A percentile compares a stretch with the other conserved stretches of the same genome.
Conservation (phyloP, 2,113 vertebrate genomes). For the Origma solitaria region DNA sequence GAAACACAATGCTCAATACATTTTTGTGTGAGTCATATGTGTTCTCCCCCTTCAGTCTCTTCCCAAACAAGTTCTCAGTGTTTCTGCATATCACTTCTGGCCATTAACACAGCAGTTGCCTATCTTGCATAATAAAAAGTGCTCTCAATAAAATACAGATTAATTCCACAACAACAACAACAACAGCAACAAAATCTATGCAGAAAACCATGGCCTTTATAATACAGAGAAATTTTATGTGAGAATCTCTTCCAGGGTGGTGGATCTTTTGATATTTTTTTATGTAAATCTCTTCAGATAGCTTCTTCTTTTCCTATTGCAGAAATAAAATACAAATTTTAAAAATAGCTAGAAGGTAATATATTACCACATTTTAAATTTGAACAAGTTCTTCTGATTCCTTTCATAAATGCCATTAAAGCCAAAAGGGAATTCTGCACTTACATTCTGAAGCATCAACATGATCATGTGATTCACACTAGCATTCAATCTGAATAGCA, state of each 20-base stretch:
- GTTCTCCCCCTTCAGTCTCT: not conserved
- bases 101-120: not conserved
- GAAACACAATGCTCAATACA: not conserved
- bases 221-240: not conserved
- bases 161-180: not conserved
- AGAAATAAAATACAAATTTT: not conserved
- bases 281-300: not conserved
- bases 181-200: not conserved
- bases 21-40: not conserved
- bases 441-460: not conserved
- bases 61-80: not conserved
- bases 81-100: not conserved
- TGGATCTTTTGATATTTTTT: not conserved
- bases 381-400: not conserved
- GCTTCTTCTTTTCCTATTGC: not conserved
- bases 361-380: not conserved
- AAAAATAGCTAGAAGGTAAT: conserved; percentile 7
- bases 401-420: not conserved
- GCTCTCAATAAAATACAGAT: not conserved
- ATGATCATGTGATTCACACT: not conserved
- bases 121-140: not conserved
- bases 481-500: not conserved
- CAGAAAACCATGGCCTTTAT: not conserved
- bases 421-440: not conserved
- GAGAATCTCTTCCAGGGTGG: not conserved